These are phyloP conservation scores for Apeira syringaria DNA, from an alignment of 2,888 invertebrate species.

Conservation along the genomic window DNA sequence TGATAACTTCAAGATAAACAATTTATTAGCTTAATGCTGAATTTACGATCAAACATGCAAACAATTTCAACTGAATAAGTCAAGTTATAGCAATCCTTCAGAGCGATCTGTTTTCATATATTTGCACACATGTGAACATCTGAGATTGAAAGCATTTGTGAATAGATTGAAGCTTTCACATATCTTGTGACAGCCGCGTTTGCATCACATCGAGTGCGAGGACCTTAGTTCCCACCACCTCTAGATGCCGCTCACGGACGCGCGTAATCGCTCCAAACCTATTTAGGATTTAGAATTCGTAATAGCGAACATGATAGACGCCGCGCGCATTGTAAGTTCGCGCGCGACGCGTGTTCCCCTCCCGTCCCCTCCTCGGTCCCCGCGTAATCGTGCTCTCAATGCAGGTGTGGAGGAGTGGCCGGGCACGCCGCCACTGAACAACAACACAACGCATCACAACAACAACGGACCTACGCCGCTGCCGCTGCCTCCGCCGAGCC, in stretches of 20 bases:
- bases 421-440: conserved; percentile 79
- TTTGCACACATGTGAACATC: too few species aligned
- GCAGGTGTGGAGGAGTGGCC: conserved; percentile 82
- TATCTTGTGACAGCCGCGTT: conserved; percentile 64
- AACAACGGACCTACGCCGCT: conserved; percentile 76
- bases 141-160: not conserved
- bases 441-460: conserved; percentile 83
- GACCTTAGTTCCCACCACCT: conserved; percentile 52
- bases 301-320: conserved; percentile 54
- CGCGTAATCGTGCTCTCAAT: conserved; percentile 81
- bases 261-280: conserved; percentile 63
- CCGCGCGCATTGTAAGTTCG: conserved; percentile 57
- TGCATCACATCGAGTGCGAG: conserved; percentile 56
- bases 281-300: conserved; percentile 46
- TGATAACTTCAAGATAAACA: conserved; percentile 26
- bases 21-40: conserved; percentile 13
- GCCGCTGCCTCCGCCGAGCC: conserved; percentile 81
- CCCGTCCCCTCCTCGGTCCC: conserved; percentile 87
- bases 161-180: not conserved
- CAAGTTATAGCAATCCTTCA: conserved; percentile 31
- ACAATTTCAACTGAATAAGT: conserved; percentile 11
- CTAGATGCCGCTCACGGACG: conserved; percentile 67
- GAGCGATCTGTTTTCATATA: not conserved
- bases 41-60: conserved; percentile 8
- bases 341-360: conserved; percentile 57